These are phyloP conservation scores for Choloepus hoffmanni DNA, from an alignment of 2,113 vertebrate genomes.

Conservation along the genomic window DNA sequence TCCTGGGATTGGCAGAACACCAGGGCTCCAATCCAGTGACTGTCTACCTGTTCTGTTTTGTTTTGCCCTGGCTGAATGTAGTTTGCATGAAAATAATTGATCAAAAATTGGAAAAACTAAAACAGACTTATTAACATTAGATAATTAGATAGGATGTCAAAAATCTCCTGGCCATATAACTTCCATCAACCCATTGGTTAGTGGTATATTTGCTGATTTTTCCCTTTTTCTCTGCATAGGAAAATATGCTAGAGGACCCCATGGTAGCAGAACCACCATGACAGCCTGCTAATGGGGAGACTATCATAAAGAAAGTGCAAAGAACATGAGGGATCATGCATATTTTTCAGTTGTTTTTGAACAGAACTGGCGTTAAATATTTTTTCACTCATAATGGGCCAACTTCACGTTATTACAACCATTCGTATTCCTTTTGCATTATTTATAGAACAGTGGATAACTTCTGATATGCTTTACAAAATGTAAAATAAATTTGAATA, in stretches of 20 bases:
- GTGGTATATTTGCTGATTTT: not conserved
- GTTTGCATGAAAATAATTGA: not conserved
- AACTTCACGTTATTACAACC: not conserved
- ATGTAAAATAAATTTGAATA: slow-evolving; percentile 61
- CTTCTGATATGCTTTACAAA: slow-evolving; percentile 51
- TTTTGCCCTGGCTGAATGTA: not conserved
- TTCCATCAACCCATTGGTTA: not conserved
- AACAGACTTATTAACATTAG: not conserved
- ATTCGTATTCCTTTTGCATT: slow-evolving; percentile 36
- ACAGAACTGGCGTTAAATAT: slow-evolving; percentile 29
- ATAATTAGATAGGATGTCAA: not conserved
- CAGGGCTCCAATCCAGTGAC: not conserved
- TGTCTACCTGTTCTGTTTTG: not conserved
- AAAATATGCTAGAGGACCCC: not conserved
- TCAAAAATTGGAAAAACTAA: slow-evolving; percentile 7
- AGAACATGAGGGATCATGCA: not conserved
- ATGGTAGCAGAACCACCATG: not conserved
- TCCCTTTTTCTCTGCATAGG: not conserved
- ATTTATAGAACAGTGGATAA: slow-evolving; percentile 50
- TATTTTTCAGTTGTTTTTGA: slow-evolving; percentile 26
- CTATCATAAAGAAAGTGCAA: not conserved
- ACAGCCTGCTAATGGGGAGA: not conserved
- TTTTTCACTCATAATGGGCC: slow-evolving; percentile 16
- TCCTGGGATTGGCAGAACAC: not conserved
- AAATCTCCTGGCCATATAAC: not conserved